Percentiles rank a stretch among this genome's conserved stretches.
These are phyloP conservation scores for Synanthedon andrenaeformis DNA, from an alignment of 2,888 invertebrate species.

Conservation along the genomic window DNA sequence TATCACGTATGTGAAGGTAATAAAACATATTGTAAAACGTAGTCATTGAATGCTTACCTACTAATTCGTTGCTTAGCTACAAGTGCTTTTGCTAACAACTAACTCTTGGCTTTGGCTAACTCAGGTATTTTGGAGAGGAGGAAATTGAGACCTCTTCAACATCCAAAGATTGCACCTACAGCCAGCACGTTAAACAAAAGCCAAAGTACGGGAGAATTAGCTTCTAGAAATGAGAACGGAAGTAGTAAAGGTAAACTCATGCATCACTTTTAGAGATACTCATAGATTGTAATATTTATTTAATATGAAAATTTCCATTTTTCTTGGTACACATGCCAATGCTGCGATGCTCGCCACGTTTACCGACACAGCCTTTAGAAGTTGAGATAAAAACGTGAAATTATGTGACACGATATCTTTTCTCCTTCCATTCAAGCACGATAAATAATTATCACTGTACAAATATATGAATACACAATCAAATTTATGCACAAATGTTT, in stretches of 20 bases:
- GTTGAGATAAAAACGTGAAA: neutral
- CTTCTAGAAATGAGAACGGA: slow-evolving; percentile 57
- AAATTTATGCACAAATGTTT: too few species aligned
- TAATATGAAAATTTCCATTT: neutral
- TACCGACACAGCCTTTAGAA: neutral
- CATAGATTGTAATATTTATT: neutral
- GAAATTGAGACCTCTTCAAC: slow-evolving; percentile 54
- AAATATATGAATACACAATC: too few species aligned
- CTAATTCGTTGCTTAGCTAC: neutral
- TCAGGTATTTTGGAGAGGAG: slow-evolving; percentile 62
- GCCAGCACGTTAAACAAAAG: slow-evolving; percentile 62
- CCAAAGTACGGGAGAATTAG: slow-evolving; percentile 68
- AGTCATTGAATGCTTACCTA: neutral
- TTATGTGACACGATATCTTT: too few species aligned
- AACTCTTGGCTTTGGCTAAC: slow-evolving; percentile 32
- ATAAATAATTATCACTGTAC: too few species aligned
- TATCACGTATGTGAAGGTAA: slow-evolving; percentile 85
- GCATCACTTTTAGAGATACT: slow-evolving; percentile 1
- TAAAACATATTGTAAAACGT: neutral
- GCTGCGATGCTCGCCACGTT: neutral
- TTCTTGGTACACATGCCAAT: neutral
- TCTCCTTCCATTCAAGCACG: too few species aligned
- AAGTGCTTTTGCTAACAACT: slow-evolving; percentile 29
- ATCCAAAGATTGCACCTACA: slow-evolving; percentile 25
- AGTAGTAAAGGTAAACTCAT: slow-evolving; percentile 27